Conservation (phyloP, 2,797 vertebrate species). For the Oophaga sylvatica region DNA sequence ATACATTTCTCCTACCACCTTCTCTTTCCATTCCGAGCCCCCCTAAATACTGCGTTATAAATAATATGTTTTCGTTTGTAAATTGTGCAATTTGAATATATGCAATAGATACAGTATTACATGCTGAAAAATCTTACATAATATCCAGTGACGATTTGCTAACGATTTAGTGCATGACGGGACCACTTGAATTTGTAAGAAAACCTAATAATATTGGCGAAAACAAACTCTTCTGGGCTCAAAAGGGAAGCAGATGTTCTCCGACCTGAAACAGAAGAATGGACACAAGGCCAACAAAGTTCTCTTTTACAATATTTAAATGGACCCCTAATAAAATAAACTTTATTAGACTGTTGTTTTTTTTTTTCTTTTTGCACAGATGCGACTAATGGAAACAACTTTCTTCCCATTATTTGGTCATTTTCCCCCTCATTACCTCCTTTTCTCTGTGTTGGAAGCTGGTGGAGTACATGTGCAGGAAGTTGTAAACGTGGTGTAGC, state of each 20-base stretch:
- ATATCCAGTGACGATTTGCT: too few relatives aligned
- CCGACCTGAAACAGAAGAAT: background rate
- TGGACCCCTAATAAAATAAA: background rate
- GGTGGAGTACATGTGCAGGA: slow-evolving; percentile 47
- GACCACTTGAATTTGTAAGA: too few relatives aligned
- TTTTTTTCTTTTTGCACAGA: slow-evolving; percentile 5
- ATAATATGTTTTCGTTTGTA: too few relatives aligned
- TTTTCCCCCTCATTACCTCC: slow-evolving; percentile 58
- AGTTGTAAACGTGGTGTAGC: slow-evolving; percentile 47
- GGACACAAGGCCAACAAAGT: background rate
- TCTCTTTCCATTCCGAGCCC: too few relatives aligned
- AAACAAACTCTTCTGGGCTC: too few relatives aligned
- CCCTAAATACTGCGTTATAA: too few relatives aligned
- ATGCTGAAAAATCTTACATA: too few relatives aligned
- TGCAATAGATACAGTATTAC: too few relatives aligned
- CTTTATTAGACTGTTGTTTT: background rate
- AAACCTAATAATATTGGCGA: too few relatives aligned
- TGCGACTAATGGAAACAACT: slow-evolving; percentile 52
- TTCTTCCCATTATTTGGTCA: slow-evolving; percentile 47
- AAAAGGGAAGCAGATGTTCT: background rate
- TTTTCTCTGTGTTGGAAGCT: slow-evolving; percentile 36
- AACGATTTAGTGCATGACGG: too few relatives aligned
- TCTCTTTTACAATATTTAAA: background rate
- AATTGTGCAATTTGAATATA: too few relatives aligned
- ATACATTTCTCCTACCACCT: too few relatives aligned